Conservation (phyloP, 2,888 invertebrate genomes). For the Ametastegia equiseti region DNA sequence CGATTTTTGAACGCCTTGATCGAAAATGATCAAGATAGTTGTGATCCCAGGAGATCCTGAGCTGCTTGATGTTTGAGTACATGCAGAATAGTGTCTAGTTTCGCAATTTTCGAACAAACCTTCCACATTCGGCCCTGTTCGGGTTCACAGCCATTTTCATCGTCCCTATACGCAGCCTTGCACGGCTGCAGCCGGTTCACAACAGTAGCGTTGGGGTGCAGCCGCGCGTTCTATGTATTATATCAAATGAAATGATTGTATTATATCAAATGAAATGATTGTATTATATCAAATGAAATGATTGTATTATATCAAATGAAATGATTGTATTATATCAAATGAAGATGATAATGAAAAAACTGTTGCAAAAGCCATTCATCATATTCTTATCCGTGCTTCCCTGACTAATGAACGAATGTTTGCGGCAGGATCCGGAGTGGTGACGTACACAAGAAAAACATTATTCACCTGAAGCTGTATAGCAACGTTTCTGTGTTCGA, state of each 20-base stretch:
- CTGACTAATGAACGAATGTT: conserved; percentile 19
- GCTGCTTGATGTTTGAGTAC: conserved; percentile 20
- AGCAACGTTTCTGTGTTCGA: not conserved
- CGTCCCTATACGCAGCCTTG: not conserved
- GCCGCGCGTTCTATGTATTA: not conserved
- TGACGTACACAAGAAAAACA: not conserved
- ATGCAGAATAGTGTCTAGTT: conserved; percentile 36
- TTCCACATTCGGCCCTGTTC: not conserved
- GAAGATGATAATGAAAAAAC: conserved; percentile 6
- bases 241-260: not conserved
- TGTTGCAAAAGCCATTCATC: conserved; percentile 20
- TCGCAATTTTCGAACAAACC: not conserved
- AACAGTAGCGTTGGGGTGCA: not conserved
- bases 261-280: not conserved
- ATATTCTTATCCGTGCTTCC: conserved; percentile 13
- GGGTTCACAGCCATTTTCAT: conserved; percentile 13
- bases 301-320: not conserved
- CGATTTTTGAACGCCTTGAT: conserved; percentile 28
- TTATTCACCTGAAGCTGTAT: conserved; percentile 12
- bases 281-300: not conserved
- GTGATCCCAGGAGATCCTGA: conserved; percentile 31
- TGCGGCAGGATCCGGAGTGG: conserved; percentile 9
- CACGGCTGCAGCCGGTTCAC: not conserved
- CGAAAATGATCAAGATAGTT: conserved; percentile 11
- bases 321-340: not conserved